Base-by-base conservation (phyloP, 2,888 invertebrate genomes). In the Cerastis rubricosa region DNA sequence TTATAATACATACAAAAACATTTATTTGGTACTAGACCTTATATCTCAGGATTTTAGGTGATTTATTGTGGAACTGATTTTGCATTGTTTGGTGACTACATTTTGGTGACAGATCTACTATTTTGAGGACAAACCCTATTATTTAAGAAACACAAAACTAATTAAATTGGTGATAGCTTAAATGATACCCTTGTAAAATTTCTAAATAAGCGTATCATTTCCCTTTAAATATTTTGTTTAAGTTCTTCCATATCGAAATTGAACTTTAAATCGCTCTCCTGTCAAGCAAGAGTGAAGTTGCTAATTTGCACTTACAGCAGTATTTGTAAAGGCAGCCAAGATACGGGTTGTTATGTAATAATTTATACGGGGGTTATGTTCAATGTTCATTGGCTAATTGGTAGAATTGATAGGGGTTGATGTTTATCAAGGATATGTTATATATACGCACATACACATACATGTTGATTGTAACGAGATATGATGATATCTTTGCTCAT, bases 291-390 rank as follows among this genome's bases (percentile, higher is more conserved):
- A 35, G 17, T 22, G 2, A 63, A 63, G 19, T 47, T 63, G 12
- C 47, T 7, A 17, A 40, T 49, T 64, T 47, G 35, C 66, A 71
- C 35, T 40, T 66, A 12, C 71, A 14, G 9, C 49, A 40, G 25
- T 67, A 0, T 70, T 22, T 19, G 3, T 19, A 6, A 5, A 4
- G 47, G 25, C n/a, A 49, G 25, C 25, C 40, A n/a, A 43, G 43
- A 35, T 45, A 68, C 19, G 67, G 63, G 49, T 59, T 29, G 63
- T 73, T 67, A 59, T n/a, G 57, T 74, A 57, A 75, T 75, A 80
- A 80, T 71, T 80, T 70, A 87, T 75, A 47, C 25, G 69, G 74
- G 79, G 69, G 14, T n/a, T 43, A 43, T 70, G 75, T 76, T 76
- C 47, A 14, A 25, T 74, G 74, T 78, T 78, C 51, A 85, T 82